Evolutionary conservation across 2,113 vertebrate genomes (phyloP).

Genomic region (Rhizomys pruinosus): DNA sequence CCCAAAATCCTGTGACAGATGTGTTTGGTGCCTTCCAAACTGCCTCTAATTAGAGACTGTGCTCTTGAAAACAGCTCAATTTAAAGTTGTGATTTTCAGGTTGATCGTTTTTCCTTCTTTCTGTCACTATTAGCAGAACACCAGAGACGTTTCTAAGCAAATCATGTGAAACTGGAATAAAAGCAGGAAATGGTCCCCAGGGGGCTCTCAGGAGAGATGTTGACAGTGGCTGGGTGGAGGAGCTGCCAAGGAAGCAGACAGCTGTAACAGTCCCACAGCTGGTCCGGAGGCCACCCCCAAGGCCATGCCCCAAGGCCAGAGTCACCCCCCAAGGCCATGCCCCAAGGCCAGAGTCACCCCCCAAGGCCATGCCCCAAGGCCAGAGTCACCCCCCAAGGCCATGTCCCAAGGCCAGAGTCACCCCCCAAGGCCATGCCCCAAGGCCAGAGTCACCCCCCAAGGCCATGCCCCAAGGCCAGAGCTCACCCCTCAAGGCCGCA

Average conservation of each 20-base stretch:
- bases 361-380: too few relatives aligned
- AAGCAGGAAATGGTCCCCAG: neutral
- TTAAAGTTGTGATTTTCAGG: neutral
- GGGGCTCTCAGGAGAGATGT: neutral
- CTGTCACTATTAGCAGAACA: neutral
- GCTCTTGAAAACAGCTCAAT: neutral
- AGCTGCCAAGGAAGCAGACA: neutral
- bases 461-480: too few relatives aligned
- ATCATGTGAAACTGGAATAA: neutral
- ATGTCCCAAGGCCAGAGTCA: too few relatives aligned
- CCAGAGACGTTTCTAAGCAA: neutral
- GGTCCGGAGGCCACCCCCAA: too few relatives aligned
- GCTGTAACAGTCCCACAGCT: too few relatives aligned
- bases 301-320: neutral
- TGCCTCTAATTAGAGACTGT: neutral
- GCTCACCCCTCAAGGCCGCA: too few relatives aligned
- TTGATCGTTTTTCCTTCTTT: neutral
- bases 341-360: too few relatives aligned
- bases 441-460: too few relatives aligned
- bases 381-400: too few relatives aligned
- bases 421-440: too few relatives aligned
- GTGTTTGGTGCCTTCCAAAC: neutral
- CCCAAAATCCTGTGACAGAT: neutral
- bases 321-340: too few relatives aligned
- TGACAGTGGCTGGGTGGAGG: neutral